Evolutionary conservation across 2,113 vertebrate species (phyloP).

Genomic region (Xenotilapia flavipinnis): DNA sequence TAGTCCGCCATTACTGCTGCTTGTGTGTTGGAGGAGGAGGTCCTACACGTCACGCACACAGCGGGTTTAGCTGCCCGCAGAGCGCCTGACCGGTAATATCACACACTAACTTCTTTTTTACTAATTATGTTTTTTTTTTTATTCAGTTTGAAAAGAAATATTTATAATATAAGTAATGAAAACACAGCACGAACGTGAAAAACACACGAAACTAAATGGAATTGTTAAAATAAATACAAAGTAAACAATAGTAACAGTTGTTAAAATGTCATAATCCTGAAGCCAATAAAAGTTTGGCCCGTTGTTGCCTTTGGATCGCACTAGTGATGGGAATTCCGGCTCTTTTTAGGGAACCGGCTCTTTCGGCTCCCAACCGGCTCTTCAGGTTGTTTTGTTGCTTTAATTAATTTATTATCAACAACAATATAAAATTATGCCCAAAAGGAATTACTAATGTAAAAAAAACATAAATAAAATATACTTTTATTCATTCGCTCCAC

Average conservation of each 20-base stretch:
- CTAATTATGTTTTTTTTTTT: background rate
- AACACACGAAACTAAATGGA: background rate
- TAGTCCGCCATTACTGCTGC: constrained; percentile 93
- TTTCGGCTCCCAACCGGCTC: background rate
- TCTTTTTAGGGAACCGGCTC: background rate
- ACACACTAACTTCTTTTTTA: background rate
- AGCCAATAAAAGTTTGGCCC: background rate
- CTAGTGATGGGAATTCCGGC: background rate
- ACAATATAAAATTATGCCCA: no score
- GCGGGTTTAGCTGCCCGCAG: constrained; percentile 70
- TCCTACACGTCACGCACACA: constrained; percentile 76
- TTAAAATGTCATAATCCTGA: background rate
- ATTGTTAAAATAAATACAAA: background rate
- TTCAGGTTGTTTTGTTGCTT: background rate
- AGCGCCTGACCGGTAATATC: constrained; percentile 70
- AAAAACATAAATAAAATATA: no score
- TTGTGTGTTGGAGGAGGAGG: constrained; percentile 82
- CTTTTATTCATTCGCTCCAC: no score
- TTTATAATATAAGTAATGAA: background rate
- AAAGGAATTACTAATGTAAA: no score
- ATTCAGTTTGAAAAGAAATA: background rate
- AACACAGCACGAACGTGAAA: background rate
- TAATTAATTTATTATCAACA: no score
- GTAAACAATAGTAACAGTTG: background rate
- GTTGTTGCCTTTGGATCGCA: background rate